A percentile compares a stretch with the other conserved stretches of the same genome.
These are phyloP conservation scores for Muschampia plurimacula DNA, from an alignment of 2,888 invertebrate genomes.

Conservation along the genomic window DNA sequence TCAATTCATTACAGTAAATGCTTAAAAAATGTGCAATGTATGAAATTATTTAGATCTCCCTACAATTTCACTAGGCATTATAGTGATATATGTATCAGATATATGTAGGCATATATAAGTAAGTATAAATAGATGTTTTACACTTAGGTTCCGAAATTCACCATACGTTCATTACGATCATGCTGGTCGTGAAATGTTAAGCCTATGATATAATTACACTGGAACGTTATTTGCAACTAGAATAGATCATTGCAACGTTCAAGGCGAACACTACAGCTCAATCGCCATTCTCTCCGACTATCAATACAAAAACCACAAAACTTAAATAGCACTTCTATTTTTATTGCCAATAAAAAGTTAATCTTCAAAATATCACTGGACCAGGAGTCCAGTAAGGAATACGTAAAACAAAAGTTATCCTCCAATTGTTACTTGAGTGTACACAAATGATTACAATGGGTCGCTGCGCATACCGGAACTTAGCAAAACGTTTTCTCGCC, in stretches of 20 bases:
- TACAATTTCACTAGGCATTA: no score
- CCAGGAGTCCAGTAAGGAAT: constrained; percentile 6
- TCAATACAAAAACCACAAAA: constrained; percentile 28
- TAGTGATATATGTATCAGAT: no score
- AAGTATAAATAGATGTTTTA: no score
- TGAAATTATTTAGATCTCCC: no score
- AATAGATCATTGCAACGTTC: constrained; percentile 56
- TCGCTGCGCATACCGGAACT: constrained; percentile 35
- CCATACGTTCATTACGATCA: neutral
- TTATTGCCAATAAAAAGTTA: constrained; percentile 27
- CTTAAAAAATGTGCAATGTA: no score
- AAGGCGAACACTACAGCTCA: constrained; percentile 51
- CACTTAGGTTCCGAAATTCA: constrained; percentile 17
- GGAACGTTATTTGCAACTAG: constrained; percentile 58
- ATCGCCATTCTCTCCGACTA: constrained; percentile 38
- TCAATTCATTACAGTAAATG: no score
- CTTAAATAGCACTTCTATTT: constrained; percentile 29
- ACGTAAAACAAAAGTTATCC: constrained; percentile 37
- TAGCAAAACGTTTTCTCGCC: constrained; percentile 26
- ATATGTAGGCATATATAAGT: no score
- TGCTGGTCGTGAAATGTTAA: constrained; percentile 34
- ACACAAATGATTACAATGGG: constrained; percentile 26
- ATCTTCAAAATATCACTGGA: constrained; percentile 5
- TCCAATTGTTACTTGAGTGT: constrained; percentile 40
- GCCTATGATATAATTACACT: constrained; percentile 43